Conservation (phyloP, 2,888 invertebrate species). For the Oxycera nigricornis region DNA sequence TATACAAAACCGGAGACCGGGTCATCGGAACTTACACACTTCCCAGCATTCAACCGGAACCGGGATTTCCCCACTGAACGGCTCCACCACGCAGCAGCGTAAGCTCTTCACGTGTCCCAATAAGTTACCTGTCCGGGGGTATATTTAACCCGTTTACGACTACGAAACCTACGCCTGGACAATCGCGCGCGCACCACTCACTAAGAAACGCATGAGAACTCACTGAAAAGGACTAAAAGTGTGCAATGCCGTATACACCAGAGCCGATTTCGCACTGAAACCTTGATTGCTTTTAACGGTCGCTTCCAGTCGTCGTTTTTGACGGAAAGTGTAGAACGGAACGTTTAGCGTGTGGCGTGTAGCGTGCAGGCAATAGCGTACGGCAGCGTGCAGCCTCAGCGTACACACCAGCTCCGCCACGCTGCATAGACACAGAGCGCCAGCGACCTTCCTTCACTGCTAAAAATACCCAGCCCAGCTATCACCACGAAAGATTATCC, state of each 20-base stretch:
- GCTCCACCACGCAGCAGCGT: constrained; percentile 11
- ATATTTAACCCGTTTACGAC: constrained; percentile 30
- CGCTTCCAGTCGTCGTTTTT: constrained; percentile 47
- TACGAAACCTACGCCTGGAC: background rate
- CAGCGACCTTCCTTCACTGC: constrained; percentile 33
- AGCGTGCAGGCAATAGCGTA: constrained; percentile 27
- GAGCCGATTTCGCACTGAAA: constrained; percentile 49
- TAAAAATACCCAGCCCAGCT: constrained; percentile 37
- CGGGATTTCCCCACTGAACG: background rate
- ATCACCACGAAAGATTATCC: constrained; percentile 35
- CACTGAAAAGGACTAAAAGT: constrained; percentile 17
- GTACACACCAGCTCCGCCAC: constrained; percentile 25
- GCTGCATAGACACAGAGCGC: constrained; percentile 24
- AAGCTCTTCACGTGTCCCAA: background rate
- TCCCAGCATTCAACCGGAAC: too few species aligned
- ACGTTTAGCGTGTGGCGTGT: constrained; percentile 32
- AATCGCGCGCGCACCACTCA: constrained; percentile 20
- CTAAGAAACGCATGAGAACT: constrained; percentile 19
- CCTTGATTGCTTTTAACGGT: constrained; percentile 49
- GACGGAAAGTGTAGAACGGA: constrained; percentile 31
- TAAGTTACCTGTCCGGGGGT: background rate
- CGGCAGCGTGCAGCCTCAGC: constrained; percentile 31
- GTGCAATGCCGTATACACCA: constrained; percentile 46
- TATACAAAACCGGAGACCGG: background rate
- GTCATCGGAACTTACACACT: too few species aligned